Evolutionary conservation across 2,888 invertebrate species (phyloP), one percentile per base, ranked within the genome.

Genomic region (Meliscaeva auricollis): DNA sequence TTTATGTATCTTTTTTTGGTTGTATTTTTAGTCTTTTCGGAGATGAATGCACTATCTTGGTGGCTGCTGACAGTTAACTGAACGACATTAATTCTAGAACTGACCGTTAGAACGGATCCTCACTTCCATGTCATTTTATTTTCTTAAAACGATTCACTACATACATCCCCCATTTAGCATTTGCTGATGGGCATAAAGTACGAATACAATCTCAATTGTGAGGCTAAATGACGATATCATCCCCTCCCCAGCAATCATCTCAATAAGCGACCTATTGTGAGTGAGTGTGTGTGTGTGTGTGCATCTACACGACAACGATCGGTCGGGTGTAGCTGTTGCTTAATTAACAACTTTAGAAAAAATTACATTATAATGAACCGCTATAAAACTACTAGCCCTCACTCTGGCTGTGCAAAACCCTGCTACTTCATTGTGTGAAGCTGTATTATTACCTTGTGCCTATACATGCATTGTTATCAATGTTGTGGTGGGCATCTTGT

Each of bases 81-180:
- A 89, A 89, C 89, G 91, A 91, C 90, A 90, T 91, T 91, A 89
- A 89, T 89, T 90, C 90, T 89, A 88, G 89, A 89, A 91, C 92
- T 91, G 92, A 91, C 91, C 91, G 89, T 89, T 88, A 89, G 88
- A 89, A 87, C 64, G 87, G 90, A 90, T 90, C 91, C 89, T 90
- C 88, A 91, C 90, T 89, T 89, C 90, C 87, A 89, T 91, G 92
- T 91, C 90, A 90, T 91, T 91, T 91, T 89, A 90, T 91, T 90
- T 90, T 90, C 81, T 76, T 60, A 73, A 75, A 80, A 58, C 38
- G 72, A 75, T 48, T 76, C 70, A 72, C 9, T 64, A 50, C 26
- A 48, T 32, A 64, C 80, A 84, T 79, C 76, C 85, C 85, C 68
- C 76, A 81, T 76, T 15, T 54, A 54, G 60, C n/a, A 38, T 13